phyloP scores from a whole-genome alignment of 2,113 vertebrate species.

The Psilopsiagon aymara region DNA sequence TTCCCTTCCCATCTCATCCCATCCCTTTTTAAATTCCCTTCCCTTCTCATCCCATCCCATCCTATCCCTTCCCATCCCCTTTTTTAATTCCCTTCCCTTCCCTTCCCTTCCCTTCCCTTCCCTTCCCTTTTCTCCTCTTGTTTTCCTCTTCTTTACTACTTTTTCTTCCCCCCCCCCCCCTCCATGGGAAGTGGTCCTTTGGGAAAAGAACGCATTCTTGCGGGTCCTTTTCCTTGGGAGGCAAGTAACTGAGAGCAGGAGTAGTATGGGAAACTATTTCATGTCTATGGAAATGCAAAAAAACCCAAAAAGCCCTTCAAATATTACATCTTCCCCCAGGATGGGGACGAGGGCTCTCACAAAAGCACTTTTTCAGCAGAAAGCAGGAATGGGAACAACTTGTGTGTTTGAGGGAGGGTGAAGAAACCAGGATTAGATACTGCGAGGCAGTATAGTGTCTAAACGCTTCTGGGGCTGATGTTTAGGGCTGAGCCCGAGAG shows the following conservation, averaged over 20 bases:
- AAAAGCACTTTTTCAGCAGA: neutral
- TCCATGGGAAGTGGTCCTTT: neutral
- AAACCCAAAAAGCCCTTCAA: neutral
- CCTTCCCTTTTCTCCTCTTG: no score
- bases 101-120: no score
- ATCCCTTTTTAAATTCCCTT: no score
- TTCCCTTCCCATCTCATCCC: no score
- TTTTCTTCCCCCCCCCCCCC: accelerated
- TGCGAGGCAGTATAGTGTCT: neutral
- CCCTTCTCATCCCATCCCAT: no score
- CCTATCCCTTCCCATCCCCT: no score
- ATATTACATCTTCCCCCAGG: neutral
- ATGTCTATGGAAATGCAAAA: neutral
- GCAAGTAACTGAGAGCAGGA: neutral
- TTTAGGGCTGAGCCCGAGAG: neutral
- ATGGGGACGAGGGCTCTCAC: accelerated
- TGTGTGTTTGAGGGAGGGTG: accelerated
- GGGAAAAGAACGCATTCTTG: neutral
- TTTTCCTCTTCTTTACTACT: no score
- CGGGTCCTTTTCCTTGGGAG: neutral
- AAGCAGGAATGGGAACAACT: neutral
- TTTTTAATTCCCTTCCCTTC: no score
- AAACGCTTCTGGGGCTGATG: neutral
- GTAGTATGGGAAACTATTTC: neutral
- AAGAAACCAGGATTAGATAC: neutral